Evolutionary conservation across 2,888 invertebrate species (phyloP), one percentile per base, ranked within the genome.

Genomic region (Volucella bombylans): DNA sequence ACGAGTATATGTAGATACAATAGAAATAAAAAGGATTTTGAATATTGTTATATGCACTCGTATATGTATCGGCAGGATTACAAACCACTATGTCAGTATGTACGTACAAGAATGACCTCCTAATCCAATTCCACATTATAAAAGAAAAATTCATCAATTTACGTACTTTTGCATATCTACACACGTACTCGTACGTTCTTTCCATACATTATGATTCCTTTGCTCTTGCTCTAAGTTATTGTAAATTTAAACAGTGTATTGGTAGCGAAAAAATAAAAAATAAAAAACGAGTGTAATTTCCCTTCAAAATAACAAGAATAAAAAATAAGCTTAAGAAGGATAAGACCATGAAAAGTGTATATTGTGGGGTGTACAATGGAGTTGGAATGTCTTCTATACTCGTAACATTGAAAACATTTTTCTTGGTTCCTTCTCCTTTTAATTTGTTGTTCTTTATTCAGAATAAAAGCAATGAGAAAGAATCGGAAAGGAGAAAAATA

Each of bases 291-390:
- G 10, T 12, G 54, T 62, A 55, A 50, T 76, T 57, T 65, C 50
- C 43, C 39, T 59, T 59, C 18, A 52, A 69, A 39, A 14, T 11
- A 57, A 62, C 55, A 10, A n/a, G 39, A 52, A 50, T 8, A 23
- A 43, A 47, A 39, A 49, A 10, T 41, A 23, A 14, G 12, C n/a
- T 39, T 11, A 52, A 15, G 18, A 68, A 77, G 57, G 55, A 69
- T 64, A 47, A 61, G 45, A 45, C 61, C 47, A 55, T 64, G 69
- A 57, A 57, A 71, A 71, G 64, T 64, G 69, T 50, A 43, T 77
- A 12, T 50, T 15, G 41, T 41, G 62, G 50, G 18, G n/a, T n/a
- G 43, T 43, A 50, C 69, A 57, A 14, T 55, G 43, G 49, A 71
- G 55, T 64, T 43, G 47, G 43, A 41, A 50, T 64, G 41, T 71